Evolutionary conservation across 2,113 vertebrate genomes (phyloP).

Genomic region (Patagioenas fasciata): DNA sequence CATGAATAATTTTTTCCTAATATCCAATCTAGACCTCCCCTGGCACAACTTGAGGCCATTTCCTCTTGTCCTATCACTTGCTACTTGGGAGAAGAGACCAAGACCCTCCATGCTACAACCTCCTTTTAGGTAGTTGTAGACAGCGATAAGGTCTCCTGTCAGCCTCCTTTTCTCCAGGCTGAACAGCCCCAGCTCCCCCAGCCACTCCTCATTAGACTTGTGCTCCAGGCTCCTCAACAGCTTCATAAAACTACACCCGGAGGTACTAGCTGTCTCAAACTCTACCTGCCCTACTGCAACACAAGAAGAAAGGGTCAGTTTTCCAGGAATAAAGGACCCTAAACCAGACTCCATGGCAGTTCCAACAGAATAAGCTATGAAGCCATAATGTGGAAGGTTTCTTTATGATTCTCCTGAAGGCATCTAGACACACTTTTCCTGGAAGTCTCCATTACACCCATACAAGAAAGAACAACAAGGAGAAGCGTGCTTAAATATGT

Average conservation of each 20-base stretch:
- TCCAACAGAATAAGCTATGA: not conserved
- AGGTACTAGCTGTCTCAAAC: not conserved
- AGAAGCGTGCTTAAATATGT: not conserved
- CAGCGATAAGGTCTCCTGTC: too few species aligned
- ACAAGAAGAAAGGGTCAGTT: not conserved
- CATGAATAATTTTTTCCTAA: too few species aligned
- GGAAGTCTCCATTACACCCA: not conserved
- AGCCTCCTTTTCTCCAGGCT: too few species aligned
- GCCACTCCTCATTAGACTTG: too few species aligned
- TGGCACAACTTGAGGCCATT: too few species aligned
- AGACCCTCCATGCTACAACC: too few species aligned
- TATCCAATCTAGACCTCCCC: too few species aligned
- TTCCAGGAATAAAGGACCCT: not conserved
- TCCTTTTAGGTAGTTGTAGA: too few species aligned
- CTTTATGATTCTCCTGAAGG: not conserved
- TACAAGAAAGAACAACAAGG: not conserved
- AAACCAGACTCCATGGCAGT: not conserved
- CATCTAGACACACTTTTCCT: not conserved
- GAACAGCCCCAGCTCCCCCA: too few species aligned
- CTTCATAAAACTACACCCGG: not conserved
- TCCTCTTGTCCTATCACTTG: too few species aligned
- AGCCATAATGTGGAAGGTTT: not conserved
- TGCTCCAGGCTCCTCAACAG: too few species aligned
- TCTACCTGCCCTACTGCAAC: not conserved
- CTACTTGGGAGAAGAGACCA: too few species aligned